Percentiles rank a stretch among this genome's conserved stretches.
These are phyloP conservation scores for Electrophaes corylata DNA, from an alignment of 2,888 invertebrate genomes.

Conservation along the genomic window DNA sequence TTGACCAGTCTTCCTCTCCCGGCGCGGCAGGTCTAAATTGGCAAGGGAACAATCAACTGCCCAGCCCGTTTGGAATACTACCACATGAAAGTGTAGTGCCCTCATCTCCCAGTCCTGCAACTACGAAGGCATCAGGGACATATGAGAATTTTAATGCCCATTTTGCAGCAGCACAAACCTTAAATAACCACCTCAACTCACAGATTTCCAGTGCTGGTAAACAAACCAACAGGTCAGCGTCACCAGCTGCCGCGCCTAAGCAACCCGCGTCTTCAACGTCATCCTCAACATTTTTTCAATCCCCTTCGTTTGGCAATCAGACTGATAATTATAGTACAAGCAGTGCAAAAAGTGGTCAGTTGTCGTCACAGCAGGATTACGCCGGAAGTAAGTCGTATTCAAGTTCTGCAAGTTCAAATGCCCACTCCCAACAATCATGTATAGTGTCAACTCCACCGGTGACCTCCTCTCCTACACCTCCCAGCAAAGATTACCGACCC, in stretches of 20 bases:
- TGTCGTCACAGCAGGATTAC: slow-evolving; percentile 82
- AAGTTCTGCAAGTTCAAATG: slow-evolving; percentile 83
- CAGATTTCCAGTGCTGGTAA: slow-evolving; percentile 84
- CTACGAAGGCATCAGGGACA: slow-evolving; percentile 83
- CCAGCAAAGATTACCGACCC: slow-evolving; percentile 86
- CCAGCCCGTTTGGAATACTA: slow-evolving; percentile 90
- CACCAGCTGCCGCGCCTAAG: slow-evolving; percentile 80
- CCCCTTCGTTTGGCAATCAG: slow-evolving; percentile 85
- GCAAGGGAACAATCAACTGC: slow-evolving; percentile 89
- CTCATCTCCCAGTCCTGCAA: slow-evolving; percentile 85
- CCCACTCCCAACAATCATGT: slow-evolving; percentile 88
- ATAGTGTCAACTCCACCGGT: slow-evolving; percentile 87
- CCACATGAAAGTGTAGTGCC: slow-evolving; percentile 91
- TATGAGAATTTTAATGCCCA: slow-evolving; percentile 90
- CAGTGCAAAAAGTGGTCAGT: slow-evolving; percentile 82
- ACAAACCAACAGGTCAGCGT: slow-evolving; percentile 83
- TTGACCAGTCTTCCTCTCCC: slow-evolving; percentile 86
- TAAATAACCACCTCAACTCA: slow-evolving; percentile 86
- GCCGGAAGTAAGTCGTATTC: slow-evolving; percentile 85
- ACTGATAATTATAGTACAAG: slow-evolving; percentile 84
- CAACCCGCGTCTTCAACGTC: slow-evolving; percentile 81
- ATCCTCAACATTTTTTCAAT: slow-evolving; percentile 86
- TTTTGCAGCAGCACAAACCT: slow-evolving; percentile 87
- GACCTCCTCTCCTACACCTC: slow-evolving; percentile 78
- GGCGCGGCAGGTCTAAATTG: slow-evolving; percentile 85